Evolutionary conservation across 2,113 vertebrate species (phyloP).

Genomic region (Oxygymnocypris stewartii): DNA sequence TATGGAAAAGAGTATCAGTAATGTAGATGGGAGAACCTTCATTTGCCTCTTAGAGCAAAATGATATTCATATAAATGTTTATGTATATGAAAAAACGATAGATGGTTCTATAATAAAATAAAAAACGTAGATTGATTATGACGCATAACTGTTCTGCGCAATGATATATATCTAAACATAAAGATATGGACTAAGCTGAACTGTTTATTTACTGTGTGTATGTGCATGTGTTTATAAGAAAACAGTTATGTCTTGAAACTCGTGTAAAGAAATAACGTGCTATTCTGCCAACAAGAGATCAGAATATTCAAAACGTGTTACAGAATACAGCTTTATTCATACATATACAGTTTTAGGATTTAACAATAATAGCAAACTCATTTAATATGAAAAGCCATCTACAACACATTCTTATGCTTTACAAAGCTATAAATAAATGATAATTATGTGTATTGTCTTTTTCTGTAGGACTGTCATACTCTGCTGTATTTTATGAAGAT

Average conservation of each 20-base stretch:
- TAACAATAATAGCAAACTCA: background rate
- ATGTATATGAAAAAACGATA: background rate
- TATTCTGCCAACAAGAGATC: background rate
- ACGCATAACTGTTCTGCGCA: background rate
- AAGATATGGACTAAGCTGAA: background rate
- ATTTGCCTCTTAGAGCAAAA: background rate
- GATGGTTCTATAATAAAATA: background rate
- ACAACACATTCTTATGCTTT: background rate
- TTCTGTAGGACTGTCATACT: background rate
- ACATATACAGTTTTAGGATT: background rate
- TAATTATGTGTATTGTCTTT: background rate
- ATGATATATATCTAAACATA: background rate
- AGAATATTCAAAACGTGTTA: background rate
- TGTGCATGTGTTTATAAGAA: background rate
- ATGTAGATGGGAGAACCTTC: background rate
- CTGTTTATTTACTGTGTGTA: background rate
- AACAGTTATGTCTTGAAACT: background rate
- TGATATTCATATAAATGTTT: background rate
- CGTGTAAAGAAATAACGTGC: no score
- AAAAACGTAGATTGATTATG: background rate
- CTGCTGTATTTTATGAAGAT: background rate
- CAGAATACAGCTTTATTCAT: background rate
- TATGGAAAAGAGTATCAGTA: constrained; percentile 17
- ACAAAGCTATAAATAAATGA: background rate
- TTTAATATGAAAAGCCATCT: background rate